Evolutionary conservation across 2,888 invertebrate genomes (phyloP).

Genomic region (Drosophila atripex): DNA sequence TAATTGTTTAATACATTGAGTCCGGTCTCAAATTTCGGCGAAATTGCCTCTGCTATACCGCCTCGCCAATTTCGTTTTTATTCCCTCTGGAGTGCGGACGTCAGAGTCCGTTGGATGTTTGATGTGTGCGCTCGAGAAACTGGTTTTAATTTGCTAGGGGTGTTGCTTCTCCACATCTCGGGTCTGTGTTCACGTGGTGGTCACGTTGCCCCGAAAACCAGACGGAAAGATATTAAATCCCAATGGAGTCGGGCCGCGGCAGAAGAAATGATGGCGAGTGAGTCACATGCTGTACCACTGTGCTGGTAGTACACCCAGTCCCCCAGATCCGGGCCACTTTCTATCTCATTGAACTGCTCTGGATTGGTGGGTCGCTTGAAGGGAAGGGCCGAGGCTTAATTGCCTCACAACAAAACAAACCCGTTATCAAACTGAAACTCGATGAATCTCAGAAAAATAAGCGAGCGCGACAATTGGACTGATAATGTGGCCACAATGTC

Average conservation of each 20-base stretch:
- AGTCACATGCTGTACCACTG: conserved; percentile 43
- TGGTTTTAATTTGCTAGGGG: conserved; percentile 27
- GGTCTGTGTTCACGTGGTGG: conserved; percentile 58
- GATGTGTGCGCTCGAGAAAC: conserved; percentile 23
- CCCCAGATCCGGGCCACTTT: conserved; percentile 36
- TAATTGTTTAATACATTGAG: conserved; percentile 41
- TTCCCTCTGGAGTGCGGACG: neutral
- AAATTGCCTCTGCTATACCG: conserved; percentile 24
- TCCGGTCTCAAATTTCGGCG: conserved; percentile 33
- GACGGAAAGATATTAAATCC: neutral
- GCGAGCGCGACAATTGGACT: conserved; percentile 8
- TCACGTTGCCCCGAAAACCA: conserved; percentile 54
- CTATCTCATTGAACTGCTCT: conserved; percentile 58
- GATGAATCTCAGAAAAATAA: conserved; percentile 12
- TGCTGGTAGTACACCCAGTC: conserved; percentile 10
- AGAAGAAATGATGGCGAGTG: conserved; percentile 4
- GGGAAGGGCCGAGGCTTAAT: conserved; percentile 5
- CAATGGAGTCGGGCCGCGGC: neutral
- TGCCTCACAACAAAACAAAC: conserved; percentile 6
- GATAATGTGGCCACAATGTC: conserved; percentile 20
- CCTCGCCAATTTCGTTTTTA: conserved; percentile 17
- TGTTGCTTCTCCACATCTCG: conserved; percentile 5
- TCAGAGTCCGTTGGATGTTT: conserved; percentile 5
- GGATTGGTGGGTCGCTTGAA: conserved; percentile 29
- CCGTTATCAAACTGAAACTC: conserved; percentile 8